Percentiles rank a stretch among this genome's conserved stretches.
Conservation (phyloP, 2,888 invertebrate species). For the Noctua janthe region DNA sequence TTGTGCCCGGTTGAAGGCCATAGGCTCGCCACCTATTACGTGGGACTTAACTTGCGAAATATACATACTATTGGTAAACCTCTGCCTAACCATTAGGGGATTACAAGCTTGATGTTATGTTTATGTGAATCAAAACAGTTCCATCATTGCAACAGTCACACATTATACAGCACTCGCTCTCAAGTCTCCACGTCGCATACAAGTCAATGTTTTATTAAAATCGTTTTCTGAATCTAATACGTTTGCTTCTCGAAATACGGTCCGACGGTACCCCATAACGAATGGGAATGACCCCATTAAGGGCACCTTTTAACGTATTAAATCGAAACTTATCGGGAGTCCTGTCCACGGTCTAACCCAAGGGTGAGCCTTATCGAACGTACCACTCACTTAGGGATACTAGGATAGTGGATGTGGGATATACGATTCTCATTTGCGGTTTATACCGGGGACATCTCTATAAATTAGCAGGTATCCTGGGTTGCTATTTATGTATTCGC, state of each 20-base stretch:
- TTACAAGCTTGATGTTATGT: no score
- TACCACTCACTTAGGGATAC: conserved; percentile 82
- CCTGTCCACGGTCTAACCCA: conserved; percentile 83
- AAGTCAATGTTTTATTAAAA: conserved; percentile 67
- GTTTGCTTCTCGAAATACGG: conserved; percentile 74
- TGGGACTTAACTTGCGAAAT: no score
- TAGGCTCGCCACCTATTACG: no score
- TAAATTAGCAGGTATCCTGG: conserved; percentile 55
- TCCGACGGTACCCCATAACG: conserved; percentile 81
- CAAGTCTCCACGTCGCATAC: conserved; percentile 33
- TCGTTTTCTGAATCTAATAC: conserved; percentile 65
- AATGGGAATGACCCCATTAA: conserved; percentile 88
- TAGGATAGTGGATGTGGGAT: conserved; percentile 70
- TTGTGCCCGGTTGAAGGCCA: no score
- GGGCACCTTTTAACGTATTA: conserved; percentile 90
- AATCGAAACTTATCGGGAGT: conserved; percentile 86
- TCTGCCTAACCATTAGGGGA: no score
- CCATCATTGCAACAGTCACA: background rate
- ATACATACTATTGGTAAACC: no score
- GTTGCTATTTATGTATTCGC: conserved; percentile 51
- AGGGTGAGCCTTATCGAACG: conserved; percentile 79
- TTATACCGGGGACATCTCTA: conserved; percentile 70
- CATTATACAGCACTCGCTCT: conserved; percentile 2
- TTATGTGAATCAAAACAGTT: background rate
- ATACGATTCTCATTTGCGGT: conserved; percentile 74